A percentile compares a stretch with the other conserved stretches of the same genome.
These are phyloP conservation scores for Anhinga anhinga DNA, from an alignment of 2,113 vertebrate genomes.

Conservation along the genomic window DNA sequence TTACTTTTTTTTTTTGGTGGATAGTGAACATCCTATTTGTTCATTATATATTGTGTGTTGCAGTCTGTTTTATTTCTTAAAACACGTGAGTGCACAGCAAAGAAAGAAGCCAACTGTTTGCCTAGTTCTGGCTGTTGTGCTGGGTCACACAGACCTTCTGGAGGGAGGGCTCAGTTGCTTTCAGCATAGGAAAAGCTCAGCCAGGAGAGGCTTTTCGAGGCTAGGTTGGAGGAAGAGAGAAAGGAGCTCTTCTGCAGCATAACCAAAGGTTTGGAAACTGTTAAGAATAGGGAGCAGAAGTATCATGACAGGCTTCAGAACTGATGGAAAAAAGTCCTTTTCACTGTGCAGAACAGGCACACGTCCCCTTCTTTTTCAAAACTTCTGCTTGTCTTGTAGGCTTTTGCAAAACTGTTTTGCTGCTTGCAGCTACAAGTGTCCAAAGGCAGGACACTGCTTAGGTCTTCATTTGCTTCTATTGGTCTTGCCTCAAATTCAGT, in stretches of 20 bases:
- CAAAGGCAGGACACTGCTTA: not conserved
- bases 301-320: not conserved
- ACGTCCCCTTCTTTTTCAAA: not conserved
- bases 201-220: not conserved
- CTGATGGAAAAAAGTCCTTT: not conserved
- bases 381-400: not conserved
- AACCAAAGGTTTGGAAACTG: slow-evolving; percentile 26
- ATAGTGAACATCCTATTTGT: not conserved
- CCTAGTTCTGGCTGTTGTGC: not conserved
- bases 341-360: not conserved
- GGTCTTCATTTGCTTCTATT: not conserved
- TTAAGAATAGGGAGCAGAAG: not conserved
- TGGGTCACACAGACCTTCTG: slow-evolving; percentile 11
- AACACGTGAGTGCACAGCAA: not conserved
- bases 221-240: not conserved
- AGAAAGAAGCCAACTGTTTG: not conserved
- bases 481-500: not conserved
- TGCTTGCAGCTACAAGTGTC: not conserved
- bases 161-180: not conserved
- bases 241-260: not conserved
- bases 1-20: not conserved
- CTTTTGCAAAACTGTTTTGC: not conserved
- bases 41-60: not conserved
- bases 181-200: not conserved
- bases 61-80: not conserved